These are phyloP conservation scores for Cheumatopsyche charites DNA, from an alignment of 1,140 invertebrate genomes.

Conservation along the genomic window DNA sequence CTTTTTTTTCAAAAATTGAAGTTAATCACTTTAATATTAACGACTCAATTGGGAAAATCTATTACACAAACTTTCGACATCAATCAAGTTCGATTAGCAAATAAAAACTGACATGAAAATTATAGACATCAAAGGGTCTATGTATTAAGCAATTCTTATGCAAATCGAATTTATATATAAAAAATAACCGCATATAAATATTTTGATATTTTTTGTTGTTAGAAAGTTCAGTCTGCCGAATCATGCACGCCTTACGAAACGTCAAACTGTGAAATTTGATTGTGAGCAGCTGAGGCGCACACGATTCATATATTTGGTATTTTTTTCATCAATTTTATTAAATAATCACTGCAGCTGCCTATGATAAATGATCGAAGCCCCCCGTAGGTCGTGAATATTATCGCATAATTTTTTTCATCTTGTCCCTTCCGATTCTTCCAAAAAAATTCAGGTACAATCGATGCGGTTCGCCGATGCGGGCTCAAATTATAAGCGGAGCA, in stretches of 20 bases:
- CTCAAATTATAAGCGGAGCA: neutral
- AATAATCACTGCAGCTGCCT: constrained; percentile 23
- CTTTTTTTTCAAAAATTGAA: no score
- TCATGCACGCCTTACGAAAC: neutral
- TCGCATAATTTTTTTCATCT: neutral
- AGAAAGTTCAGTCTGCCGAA: neutral
- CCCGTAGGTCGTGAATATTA: neutral
- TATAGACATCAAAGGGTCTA: no score
- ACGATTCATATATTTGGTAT: no score
- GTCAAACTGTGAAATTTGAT: constrained; percentile 24
- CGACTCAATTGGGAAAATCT: no score
- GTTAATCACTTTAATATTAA: no score
- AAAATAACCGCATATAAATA: no score
- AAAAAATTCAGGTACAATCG: constrained; percentile 1
- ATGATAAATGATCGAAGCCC: constrained; percentile 22
- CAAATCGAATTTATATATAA: no score
- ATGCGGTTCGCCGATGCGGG: constrained; percentile 6
- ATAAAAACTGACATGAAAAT: no score
- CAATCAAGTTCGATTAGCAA: no score
- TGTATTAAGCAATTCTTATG: no score
- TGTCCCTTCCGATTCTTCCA: neutral
- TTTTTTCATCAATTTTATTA: neutral
- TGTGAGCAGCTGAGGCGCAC: constrained; percentile 10
- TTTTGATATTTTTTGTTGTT: neutral
- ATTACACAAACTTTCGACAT: no score